Conservation (phyloP, 2,888 invertebrate genomes). For the Eupithecia subumbrata region DNA sequence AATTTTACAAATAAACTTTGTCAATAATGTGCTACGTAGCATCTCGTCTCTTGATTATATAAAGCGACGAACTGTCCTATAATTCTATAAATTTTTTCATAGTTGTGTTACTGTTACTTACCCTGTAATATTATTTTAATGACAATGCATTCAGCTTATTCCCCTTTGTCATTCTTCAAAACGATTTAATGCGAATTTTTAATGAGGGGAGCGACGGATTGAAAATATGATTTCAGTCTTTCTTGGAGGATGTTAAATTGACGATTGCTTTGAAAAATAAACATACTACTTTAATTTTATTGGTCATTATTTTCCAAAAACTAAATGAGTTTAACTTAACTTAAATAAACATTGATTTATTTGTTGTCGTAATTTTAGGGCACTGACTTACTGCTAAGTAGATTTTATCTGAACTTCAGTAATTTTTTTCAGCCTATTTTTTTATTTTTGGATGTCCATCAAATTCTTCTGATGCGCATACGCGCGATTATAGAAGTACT, state of each 20-base stretch:
- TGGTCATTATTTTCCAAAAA: slow-evolving; percentile 7
- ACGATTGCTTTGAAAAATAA: slow-evolving; percentile 45
- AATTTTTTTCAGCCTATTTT: background rate
- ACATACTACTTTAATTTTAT: slow-evolving; percentile 12
- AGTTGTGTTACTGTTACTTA: slow-evolving; percentile 12
- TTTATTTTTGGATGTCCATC: background rate
- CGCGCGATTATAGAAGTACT: background rate
- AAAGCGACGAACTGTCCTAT: too few relatives aligned
- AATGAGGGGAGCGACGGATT: slow-evolving; percentile 71
- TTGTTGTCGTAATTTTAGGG: background rate
- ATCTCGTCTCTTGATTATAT: background rate
- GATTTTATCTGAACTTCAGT: background rate
- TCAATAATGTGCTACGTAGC: background rate
- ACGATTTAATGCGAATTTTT: slow-evolving; percentile 72
- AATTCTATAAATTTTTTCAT: too few relatives aligned
- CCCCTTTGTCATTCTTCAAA: slow-evolving; percentile 71
- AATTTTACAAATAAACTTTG: too few relatives aligned
- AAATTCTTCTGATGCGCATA: background rate
- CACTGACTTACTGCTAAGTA: background rate
- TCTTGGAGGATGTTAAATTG: slow-evolving; percentile 55
- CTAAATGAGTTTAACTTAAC: slow-evolving; percentile 6
- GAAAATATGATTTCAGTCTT: slow-evolving; percentile 61
- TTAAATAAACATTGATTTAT: slow-evolving; percentile 11
- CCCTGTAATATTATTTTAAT: slow-evolving; percentile 60
- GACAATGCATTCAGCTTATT: slow-evolving; percentile 60